phyloP scores from a whole-genome alignment of 2,888 invertebrate species.

The Drosophila fungiperda region DNA sequence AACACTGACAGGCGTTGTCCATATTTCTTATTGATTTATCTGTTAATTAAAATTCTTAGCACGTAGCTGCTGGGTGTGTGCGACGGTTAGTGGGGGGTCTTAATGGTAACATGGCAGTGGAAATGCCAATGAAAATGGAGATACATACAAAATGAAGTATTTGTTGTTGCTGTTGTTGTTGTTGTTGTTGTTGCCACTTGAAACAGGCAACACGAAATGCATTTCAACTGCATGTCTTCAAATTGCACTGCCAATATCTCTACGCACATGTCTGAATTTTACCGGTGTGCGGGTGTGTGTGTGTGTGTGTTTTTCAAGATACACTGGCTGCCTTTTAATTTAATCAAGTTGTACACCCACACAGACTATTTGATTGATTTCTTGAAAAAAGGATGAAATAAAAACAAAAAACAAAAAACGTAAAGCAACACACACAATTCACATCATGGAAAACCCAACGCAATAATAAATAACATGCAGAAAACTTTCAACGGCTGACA shows the following conservation, averaged over 20 bases:
- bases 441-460: slow-evolving; percentile 28
- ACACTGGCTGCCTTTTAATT: slow-evolving; percentile 73
- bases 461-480: slow-evolving; percentile 80
- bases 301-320: slow-evolving; percentile 39
- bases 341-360: slow-evolving; percentile 61
- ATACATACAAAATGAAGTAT: slow-evolving; percentile 60
- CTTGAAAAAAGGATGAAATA: slow-evolving; percentile 1
- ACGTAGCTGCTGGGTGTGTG: slow-evolving; percentile 64
- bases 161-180: slow-evolving; percentile 19
- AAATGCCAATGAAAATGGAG: slow-evolving; percentile 49
- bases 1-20: slow-evolving; percentile 78
- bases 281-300: slow-evolving; percentile 11
- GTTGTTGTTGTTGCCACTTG: slow-evolving; percentile 30
- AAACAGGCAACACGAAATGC: slow-evolving; percentile 75
- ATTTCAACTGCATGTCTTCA: slow-evolving; percentile 78
- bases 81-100: background rate
- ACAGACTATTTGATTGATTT: slow-evolving; percentile 39
- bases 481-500: slow-evolving; percentile 78
- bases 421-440: slow-evolving; percentile 6
- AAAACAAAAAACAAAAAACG: slow-evolving; percentile 5
- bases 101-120: slow-evolving; percentile 45
- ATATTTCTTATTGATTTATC: slow-evolving; percentile 81
- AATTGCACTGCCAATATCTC: slow-evolving; percentile 73
- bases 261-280: slow-evolving; percentile 30
- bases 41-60: slow-evolving; percentile 82